A percentile compares a stretch with the other conserved stretches of the same genome.
Conservation (phyloP, 1,140 invertebrate genomes). For the Neocloeon triangulifer region DNA sequence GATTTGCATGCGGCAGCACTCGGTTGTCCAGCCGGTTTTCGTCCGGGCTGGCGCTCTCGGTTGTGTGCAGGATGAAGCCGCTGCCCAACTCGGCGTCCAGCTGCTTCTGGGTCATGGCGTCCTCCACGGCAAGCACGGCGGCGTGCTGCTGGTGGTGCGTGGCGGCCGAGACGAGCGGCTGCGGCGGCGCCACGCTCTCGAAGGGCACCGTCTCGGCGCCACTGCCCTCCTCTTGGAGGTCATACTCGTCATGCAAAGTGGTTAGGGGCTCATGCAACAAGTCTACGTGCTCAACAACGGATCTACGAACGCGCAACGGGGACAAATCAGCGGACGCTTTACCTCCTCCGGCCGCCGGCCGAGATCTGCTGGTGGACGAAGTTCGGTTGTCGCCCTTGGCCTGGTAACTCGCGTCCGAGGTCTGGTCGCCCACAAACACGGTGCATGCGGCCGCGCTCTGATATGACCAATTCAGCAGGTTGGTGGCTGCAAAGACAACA, state of each 20-base stretch:
- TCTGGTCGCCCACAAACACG: slow-evolving; percentile 57
- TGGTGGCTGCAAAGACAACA: slow-evolving; percentile 38
- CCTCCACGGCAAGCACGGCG: no score
- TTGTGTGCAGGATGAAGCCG: no score
- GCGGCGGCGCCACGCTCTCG: no score
- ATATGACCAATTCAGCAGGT: slow-evolving; percentile 58
- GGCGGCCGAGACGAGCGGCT: no score
- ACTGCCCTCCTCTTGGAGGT: no score
- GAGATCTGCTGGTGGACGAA: slow-evolving; percentile 25
- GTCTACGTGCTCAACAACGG: slow-evolving; percentile 28
- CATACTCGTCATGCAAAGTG: no score
- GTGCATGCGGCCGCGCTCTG: slow-evolving; percentile 54
- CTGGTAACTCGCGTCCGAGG: slow-evolving; percentile 27
- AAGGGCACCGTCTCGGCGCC: no score
- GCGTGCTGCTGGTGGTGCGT: no score
- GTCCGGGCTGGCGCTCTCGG: background rate
- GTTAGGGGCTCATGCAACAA: no score
- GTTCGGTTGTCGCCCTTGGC: no score
- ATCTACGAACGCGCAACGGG: slow-evolving; percentile 33
- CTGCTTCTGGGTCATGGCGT: no score
- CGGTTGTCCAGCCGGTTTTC: slow-evolving; percentile 10
- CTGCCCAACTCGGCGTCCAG: no score
- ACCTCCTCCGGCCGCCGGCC: slow-evolving; percentile 20
- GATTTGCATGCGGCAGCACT: slow-evolving; percentile 11
- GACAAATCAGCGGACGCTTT: slow-evolving; percentile 14